A percentile compares a stretch with the other conserved stretches of the same genome.
Conservation (phyloP, 2,113 vertebrate genomes). For the Cyanoliseus patagonus region DNA sequence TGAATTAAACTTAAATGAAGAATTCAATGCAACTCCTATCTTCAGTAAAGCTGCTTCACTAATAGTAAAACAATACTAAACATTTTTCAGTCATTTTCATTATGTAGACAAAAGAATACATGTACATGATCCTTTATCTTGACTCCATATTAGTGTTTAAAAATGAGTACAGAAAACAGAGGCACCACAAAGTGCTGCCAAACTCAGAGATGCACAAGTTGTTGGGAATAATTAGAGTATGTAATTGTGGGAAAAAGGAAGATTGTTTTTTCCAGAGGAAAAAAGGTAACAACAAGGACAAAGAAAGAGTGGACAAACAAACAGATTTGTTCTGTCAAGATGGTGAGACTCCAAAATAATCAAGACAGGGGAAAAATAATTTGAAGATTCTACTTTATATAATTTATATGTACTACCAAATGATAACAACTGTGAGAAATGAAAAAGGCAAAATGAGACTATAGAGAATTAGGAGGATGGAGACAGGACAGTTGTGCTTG, state of each 20-base stretch:
- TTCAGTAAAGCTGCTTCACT: not conserved
- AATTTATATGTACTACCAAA: not conserved
- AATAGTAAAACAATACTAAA: not conserved
- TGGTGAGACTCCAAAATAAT: not conserved
- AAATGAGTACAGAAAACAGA: not conserved
- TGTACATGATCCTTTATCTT: rapidly evolving
- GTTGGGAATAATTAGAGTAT: not conserved
- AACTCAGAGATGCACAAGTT: not conserved
- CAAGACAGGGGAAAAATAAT: not conserved
- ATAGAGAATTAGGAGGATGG: not conserved
- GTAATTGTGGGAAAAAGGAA: not conserved
- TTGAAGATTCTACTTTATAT: not conserved
- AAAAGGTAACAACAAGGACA: not conserved
- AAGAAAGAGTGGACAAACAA: not conserved
- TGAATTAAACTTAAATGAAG: not conserved
- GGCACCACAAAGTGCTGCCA: not conserved
- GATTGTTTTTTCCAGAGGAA: not conserved
- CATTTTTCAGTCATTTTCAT: not conserved
- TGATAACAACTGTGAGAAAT: not conserved
- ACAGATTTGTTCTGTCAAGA: not conserved
- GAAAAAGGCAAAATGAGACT: not conserved
- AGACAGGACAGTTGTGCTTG: not conserved
- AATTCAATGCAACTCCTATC: not conserved
- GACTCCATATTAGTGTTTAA: not conserved
- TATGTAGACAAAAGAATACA: not conserved